Base-by-base conservation (phyloP, 2,113 vertebrate genomes). In the Typhlomys cinereus region DNA sequence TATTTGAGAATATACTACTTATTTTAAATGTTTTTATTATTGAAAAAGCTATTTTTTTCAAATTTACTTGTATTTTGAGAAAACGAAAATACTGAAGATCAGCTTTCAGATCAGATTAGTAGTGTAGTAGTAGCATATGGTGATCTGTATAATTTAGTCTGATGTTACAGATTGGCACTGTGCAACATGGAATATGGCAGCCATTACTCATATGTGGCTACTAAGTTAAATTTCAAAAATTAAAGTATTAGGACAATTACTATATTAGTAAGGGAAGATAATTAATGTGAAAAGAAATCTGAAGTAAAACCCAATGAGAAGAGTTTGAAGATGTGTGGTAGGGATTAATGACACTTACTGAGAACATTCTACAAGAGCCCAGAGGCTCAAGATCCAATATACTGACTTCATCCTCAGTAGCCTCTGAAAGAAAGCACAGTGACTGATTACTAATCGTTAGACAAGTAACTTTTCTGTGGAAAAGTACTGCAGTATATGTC, bases 381-480 rank as follows among this genome's bases (percentile, higher is more conserved):
- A 83, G 70, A 96, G 70, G n/a, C 87, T 88, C n/a, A 91, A 64
- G 44, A 83, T 36, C 6, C 86, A 52, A n/a, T 29, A 80, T 9
- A 70, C 41, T 20, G 84, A 31, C 29, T 82, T 92, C 95, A 95
- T 96, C 21, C 31, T 92, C 83, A 39, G 64, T 50, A 52, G 4
- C 21, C 34, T 61, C 80, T n/a, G 80, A 91, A 95, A 95, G 6
- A 25, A 67, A 85, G 13, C 57, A 70, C 20, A 92, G 14, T 12
- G 25, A n/a, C n/a, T n/a, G n/a, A n/a, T n/a, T n/a, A n/a, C n/a
- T n/a, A n/a, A n/a, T n/a, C n/a, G 7, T 20, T 79, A 23, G 34
- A 94, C 4, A 92, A n/a, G n/a, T n/a, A n/a, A 11, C 21, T 39
- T 41, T 91, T 5, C 23, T 61, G 92, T n/a, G 5, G 27, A 64